These are phyloP conservation scores for Holacanthella duospinosa DNA, from an alignment of 2,888 invertebrate species.

Conservation along the genomic window DNA sequence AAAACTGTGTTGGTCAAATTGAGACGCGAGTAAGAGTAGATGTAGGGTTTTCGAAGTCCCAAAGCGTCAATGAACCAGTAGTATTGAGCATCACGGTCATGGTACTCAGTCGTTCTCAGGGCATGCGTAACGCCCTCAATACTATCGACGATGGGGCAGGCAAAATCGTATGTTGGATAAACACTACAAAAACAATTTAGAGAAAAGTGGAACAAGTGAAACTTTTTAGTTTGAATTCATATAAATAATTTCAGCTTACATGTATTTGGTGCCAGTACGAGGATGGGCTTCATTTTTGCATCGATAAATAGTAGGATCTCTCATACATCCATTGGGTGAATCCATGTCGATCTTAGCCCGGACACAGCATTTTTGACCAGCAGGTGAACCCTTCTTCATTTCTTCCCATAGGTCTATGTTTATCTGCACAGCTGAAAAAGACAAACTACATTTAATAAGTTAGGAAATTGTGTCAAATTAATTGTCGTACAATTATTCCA, in stretches of 20 bases:
- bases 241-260: conserved; percentile 51
- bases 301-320: conserved; percentile 96
- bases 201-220: conserved; percentile 12
- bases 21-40: conserved; percentile 92
- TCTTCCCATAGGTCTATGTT: conserved; percentile 86
- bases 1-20: conserved; percentile 98
- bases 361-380: conserved; percentile 82
- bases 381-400: conserved; percentile 73
- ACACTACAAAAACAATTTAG: conserved; percentile 73
- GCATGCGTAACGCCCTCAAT: conserved; percentile 96
- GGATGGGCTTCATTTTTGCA: conserved; percentile 95
- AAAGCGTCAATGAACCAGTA: conserved; percentile 91
- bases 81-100: conserved; percentile 94
- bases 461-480: too few species aligned
- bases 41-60: conserved; percentile 74
- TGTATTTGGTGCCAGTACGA: conserved; percentile 84
- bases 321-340: conserved; percentile 87
- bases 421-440: conserved; percentile 58
- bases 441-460: background rate
- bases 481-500: conserved; percentile 63
- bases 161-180: conserved; percentile 99
- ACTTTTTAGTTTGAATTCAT: too few species aligned
- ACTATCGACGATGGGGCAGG: conserved; percentile 97
- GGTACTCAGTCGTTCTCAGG: conserved; percentile 94
- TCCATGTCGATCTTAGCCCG: conserved; percentile 96